These are phyloP conservation scores for Myoxocephalus aenaeus DNA, from an alignment of 2,797 vertebrate species.

Conservation along the genomic window DNA sequence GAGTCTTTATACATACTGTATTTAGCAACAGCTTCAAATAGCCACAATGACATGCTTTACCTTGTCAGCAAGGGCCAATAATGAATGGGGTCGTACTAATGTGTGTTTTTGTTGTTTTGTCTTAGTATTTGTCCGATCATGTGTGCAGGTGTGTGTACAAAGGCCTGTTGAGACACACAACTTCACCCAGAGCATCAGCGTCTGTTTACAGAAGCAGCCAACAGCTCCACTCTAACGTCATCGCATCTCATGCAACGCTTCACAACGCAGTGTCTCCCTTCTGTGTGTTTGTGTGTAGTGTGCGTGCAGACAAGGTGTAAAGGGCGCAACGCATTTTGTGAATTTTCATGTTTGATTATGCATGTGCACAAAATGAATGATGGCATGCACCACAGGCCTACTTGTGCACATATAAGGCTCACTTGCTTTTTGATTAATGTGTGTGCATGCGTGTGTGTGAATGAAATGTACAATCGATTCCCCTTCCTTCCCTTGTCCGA, in stretches of 20 bases:
- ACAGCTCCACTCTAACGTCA: constrained; percentile 46
- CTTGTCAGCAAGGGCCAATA: constrained; percentile 53
- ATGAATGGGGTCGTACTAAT: constrained; percentile 39
- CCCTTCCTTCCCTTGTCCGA: constrained; percentile 61
- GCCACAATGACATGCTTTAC: constrained; percentile 54
- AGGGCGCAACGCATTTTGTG: constrained; percentile 34
- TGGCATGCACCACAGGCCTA: constrained; percentile 41
- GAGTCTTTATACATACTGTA: constrained; percentile 34
- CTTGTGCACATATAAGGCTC: constrained; percentile 57
- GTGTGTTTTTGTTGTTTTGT: neutral
- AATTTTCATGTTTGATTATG: constrained; percentile 72
- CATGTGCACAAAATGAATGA: constrained; percentile 62
- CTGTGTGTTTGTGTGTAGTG: constrained; percentile 25
- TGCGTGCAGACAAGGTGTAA: constrained; percentile 16
- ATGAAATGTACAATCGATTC: constrained; percentile 77
- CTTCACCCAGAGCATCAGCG: constrained; percentile 14
- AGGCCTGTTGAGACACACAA: constrained; percentile 34
- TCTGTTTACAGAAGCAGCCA: constrained; percentile 52
- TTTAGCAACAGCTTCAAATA: constrained; percentile 62
- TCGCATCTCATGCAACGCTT: constrained; percentile 8
- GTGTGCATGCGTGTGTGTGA: constrained; percentile 70
- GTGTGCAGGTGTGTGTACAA: constrained; percentile 6
- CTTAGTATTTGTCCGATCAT: constrained; percentile 8
- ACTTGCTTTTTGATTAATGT: constrained; percentile 74
- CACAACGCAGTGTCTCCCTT: neutral